These are phyloP conservation scores for Drosophila kuntzei DNA, from an alignment of 2,888 invertebrate species.

Conservation along the genomic window DNA sequence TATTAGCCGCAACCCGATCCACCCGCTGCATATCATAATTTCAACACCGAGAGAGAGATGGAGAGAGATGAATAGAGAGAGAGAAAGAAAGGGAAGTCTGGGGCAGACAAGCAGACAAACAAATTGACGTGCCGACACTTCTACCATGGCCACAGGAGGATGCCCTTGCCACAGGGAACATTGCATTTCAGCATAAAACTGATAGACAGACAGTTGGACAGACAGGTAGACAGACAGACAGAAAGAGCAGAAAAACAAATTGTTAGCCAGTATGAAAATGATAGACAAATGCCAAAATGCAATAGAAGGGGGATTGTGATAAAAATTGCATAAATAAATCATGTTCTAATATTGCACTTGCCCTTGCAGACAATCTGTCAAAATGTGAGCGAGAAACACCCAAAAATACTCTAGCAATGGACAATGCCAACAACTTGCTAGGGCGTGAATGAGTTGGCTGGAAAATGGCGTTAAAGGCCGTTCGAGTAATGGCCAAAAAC, in stretches of 20 bases:
- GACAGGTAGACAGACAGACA: conserved; percentile 23
- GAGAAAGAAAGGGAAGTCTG: conserved; percentile 7
- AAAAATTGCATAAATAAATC: conserved; percentile 84
- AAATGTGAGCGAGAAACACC: conserved; percentile 51
- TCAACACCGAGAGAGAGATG: conserved; percentile 39
- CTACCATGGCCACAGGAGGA: conserved; percentile 32
- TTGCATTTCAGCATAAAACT: conserved; percentile 40
- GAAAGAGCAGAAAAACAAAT: conserved; percentile 59
- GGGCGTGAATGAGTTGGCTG: conserved; percentile 73
- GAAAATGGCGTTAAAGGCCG: conserved; percentile 83
- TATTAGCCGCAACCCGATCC: conserved; percentile 54
- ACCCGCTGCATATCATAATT: conserved; percentile 72
- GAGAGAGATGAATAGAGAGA: conserved; percentile 9
- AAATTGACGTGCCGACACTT: conserved; percentile 81
- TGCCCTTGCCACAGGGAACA: conserved; percentile 6
- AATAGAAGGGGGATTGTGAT: conserved; percentile 47
- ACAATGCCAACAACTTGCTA: conserved; percentile 35
- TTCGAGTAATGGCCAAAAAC: conserved; percentile 26
- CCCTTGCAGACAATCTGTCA: conserved; percentile 81
- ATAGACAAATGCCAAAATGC: conserved; percentile 77
- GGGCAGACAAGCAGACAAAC: conserved; percentile 62
- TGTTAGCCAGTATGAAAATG: conserved; percentile 71
- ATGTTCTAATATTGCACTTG: conserved; percentile 83
- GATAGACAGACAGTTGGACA: conserved; percentile 6
- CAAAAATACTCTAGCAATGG: conserved; percentile 4